Conservation (phyloP, 2,888 invertebrate genomes). For the Microplitis manilae region DNA sequence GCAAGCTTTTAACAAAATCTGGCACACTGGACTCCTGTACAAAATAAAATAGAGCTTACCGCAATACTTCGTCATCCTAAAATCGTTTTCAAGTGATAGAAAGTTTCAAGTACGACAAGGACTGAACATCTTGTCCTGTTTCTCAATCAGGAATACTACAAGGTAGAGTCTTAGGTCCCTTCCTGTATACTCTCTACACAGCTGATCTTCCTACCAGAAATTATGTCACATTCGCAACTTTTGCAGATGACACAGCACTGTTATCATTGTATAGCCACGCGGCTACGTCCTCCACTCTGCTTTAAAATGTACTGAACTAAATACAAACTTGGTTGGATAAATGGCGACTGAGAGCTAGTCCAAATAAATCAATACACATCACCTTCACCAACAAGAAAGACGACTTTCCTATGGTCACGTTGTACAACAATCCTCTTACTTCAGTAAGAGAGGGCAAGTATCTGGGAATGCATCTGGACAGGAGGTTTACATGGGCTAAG, state of each 20-base stretch:
- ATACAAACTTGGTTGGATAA: constrained; percentile 48
- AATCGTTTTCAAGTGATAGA: constrained; percentile 8
- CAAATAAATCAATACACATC: constrained; percentile 52
- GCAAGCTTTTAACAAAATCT: too few relatives aligned
- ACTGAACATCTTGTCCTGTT: background rate
- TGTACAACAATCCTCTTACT: constrained; percentile 45
- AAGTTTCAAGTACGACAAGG: constrained; percentile 20
- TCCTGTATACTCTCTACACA: constrained; percentile 25
- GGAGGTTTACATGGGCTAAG: constrained; percentile 31
- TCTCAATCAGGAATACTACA: constrained; percentile 41
- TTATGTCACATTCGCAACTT: constrained; percentile 14
- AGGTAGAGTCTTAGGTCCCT: constrained; percentile 31
- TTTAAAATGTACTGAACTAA: constrained; percentile 7
- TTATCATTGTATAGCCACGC: constrained; percentile 5
- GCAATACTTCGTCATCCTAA: constrained; percentile 24
- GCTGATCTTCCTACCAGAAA: constrained; percentile 14
- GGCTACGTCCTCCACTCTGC: background rate
- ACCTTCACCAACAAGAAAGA: constrained; percentile 50
- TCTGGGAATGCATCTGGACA: constrained; percentile 51
- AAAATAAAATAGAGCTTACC: constrained; percentile 27
- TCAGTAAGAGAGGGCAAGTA: constrained; percentile 47
- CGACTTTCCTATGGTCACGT: constrained; percentile 26
- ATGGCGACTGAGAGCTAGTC: constrained; percentile 53
- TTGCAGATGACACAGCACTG: constrained; percentile 34
- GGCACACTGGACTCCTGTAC: too few relatives aligned